These are phyloP conservation scores for Sturnus vulgaris DNA, from an alignment of 2,113 vertebrate genomes.

Conservation along the genomic window DNA sequence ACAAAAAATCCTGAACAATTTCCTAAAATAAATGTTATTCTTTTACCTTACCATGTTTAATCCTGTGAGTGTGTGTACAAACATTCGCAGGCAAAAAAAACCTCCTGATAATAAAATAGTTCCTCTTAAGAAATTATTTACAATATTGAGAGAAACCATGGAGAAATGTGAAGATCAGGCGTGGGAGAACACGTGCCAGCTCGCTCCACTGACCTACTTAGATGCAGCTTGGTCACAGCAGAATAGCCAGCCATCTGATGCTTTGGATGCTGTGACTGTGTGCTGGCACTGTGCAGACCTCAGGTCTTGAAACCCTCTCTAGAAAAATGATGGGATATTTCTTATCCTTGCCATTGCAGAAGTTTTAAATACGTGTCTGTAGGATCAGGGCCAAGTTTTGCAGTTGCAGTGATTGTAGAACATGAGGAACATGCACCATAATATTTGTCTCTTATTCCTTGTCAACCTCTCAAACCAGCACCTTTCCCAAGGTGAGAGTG, in stretches of 20 bases:
- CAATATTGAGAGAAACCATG: background rate
- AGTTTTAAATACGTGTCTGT: background rate
- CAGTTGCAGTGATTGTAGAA: background rate
- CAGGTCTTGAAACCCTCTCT: background rate
- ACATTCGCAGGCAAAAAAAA: background rate
- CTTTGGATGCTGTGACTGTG: background rate
- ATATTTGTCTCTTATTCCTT: background rate
- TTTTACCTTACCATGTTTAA: background rate
- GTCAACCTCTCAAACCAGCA: background rate
- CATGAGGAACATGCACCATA: rapidly evolving
- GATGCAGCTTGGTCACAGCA: background rate
- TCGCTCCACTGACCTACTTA: background rate
- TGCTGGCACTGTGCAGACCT: background rate
- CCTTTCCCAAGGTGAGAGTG: background rate
- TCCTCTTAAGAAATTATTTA: background rate
- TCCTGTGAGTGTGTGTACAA: rapidly evolving
- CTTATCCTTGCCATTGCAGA: background rate
- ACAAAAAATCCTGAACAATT: background rate
- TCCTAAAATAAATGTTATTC: background rate
- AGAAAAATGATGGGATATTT: background rate
- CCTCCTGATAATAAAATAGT: background rate
- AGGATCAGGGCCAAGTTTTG: background rate
- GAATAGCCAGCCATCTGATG: background rate
- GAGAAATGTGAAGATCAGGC: background rate
- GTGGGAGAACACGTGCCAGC: rapidly evolving